These are phyloP conservation scores for Drosophila mimetica DNA, from an alignment of 2,888 invertebrate genomes.

Conservation along the genomic window DNA sequence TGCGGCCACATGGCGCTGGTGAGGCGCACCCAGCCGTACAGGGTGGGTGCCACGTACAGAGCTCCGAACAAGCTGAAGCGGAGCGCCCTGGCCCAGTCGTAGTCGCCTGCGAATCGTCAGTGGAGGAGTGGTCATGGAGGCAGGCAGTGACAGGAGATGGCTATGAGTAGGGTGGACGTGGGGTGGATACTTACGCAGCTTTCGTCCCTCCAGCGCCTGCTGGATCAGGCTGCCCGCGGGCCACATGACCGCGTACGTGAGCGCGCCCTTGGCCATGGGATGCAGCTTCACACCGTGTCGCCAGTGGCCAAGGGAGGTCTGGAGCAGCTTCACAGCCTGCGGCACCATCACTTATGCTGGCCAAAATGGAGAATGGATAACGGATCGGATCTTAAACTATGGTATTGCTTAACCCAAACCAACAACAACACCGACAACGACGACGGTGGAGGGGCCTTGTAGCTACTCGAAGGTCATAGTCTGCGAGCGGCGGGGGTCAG, in stretches of 20 bases:
- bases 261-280: slow-evolving; percentile 86
- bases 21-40: slow-evolving; percentile 91
- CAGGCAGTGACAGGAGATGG: background rate
- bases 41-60: slow-evolving; percentile 91
- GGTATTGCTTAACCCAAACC: background rate
- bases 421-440: slow-evolving; percentile 23
- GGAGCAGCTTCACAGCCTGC: slow-evolving; percentile 34
- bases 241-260: slow-evolving; percentile 89
- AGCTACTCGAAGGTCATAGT: background rate
- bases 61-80: slow-evolving; percentile 91
- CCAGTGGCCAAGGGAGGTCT: slow-evolving; percentile 48
- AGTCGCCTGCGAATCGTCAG: slow-evolving; percentile 83
- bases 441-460: background rate
- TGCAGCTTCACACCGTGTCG: slow-evolving; percentile 58
- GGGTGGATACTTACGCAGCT: slow-evolving; percentile 85
- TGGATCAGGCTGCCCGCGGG: slow-evolving; percentile 90
- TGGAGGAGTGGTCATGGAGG: background rate
- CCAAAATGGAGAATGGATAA: background rate
- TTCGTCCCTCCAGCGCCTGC: slow-evolving; percentile 88
- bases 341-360: slow-evolving; percentile 35
- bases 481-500: background rate
- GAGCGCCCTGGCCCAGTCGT: slow-evolving; percentile 88
- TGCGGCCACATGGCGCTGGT: slow-evolving; percentile 91
- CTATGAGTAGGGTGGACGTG: background rate
- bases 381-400: background rate